phyloP scores from a whole-genome alignment of 2,888 invertebrate genomes.

The Sylvicola cinctus region DNA sequence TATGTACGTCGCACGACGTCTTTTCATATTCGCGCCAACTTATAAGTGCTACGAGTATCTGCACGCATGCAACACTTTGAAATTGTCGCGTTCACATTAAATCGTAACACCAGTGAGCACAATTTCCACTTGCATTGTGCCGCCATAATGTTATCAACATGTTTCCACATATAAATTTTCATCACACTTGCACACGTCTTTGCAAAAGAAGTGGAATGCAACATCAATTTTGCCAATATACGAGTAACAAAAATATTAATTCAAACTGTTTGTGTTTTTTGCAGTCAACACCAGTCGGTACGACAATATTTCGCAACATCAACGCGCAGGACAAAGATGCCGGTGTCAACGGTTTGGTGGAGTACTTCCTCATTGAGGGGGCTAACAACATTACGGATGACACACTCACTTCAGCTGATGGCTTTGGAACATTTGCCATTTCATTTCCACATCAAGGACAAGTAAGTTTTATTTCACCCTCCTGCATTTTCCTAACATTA shows the following conservation, averaged over 20 bases:
- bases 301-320: slow-evolving; percentile 65
- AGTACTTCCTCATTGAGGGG: slow-evolving; percentile 64
- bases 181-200: too few relatives aligned
- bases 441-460: slow-evolving; percentile 75
- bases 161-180: too few relatives aligned
- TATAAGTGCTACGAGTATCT: too few relatives aligned
- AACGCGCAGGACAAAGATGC: slow-evolving; percentile 65
- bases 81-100: too few relatives aligned
- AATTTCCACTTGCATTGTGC: too few relatives aligned
- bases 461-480: slow-evolving; percentile 16
- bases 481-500: background rate
- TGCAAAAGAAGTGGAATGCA: too few relatives aligned
- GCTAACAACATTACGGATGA: slow-evolving; percentile 29
- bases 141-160: too few relatives aligned
- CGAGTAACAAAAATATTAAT: background rate
- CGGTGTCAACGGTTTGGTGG: slow-evolving; percentile 72
- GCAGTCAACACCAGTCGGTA: slow-evolving; percentile 71
- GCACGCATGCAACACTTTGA: too few relatives aligned
- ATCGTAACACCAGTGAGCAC: too few relatives aligned
- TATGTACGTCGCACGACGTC: too few relatives aligned
- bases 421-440: slow-evolving; percentile 65
- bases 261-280: slow-evolving; percentile 15
- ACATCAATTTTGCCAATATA: too few relatives aligned
- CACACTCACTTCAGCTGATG: slow-evolving; percentile 48
- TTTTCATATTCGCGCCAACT: too few relatives aligned